Percentiles rank a stretch among this genome's conserved stretches.
phyloP scores from a whole-genome alignment of 2,797 vertebrate species.

The Anableps anableps region DNA sequence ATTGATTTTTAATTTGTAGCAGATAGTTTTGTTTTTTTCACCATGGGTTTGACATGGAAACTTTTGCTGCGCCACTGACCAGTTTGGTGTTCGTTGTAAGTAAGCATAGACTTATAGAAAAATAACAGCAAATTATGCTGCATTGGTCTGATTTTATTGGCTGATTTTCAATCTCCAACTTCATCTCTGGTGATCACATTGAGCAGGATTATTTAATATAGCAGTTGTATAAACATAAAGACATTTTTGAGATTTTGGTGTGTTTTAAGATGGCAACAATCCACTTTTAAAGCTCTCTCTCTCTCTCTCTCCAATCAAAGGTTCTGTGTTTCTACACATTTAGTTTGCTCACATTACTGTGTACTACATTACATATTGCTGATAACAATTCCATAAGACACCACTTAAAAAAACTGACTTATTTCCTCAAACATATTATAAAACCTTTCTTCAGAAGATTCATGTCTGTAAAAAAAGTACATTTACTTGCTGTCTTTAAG shows the following conservation, averaged over 20 bases:
- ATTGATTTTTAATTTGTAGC: not conserved
- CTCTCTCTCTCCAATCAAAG: not conserved
- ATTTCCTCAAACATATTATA: not conserved
- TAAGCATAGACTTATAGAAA: not conserved
- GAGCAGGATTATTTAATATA: not conserved
- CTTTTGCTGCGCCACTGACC: not conserved
- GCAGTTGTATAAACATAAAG: not conserved
- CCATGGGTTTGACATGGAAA: not conserved
- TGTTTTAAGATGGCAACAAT: not conserved
- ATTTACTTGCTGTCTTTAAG: not conserved
- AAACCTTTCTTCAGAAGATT: not conserved
- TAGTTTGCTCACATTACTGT: not conserved
- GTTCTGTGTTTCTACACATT: not conserved
- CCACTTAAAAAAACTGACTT: not conserved
- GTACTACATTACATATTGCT: not conserved
- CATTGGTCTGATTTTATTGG: not conserved
- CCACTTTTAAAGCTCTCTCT: not conserved
- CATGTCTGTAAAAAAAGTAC: not conserved
- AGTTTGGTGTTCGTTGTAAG: not conserved
- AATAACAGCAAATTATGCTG: not conserved
- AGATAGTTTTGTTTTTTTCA: not conserved
- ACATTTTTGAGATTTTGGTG: not conserved
- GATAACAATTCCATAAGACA: not conserved
- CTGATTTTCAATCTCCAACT: not conserved
- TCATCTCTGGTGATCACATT: not conserved